These are phyloP conservation scores for Zaprionus camerounensis DNA, from an alignment of 1,140 invertebrate genomes.

Conservation along the genomic window DNA sequence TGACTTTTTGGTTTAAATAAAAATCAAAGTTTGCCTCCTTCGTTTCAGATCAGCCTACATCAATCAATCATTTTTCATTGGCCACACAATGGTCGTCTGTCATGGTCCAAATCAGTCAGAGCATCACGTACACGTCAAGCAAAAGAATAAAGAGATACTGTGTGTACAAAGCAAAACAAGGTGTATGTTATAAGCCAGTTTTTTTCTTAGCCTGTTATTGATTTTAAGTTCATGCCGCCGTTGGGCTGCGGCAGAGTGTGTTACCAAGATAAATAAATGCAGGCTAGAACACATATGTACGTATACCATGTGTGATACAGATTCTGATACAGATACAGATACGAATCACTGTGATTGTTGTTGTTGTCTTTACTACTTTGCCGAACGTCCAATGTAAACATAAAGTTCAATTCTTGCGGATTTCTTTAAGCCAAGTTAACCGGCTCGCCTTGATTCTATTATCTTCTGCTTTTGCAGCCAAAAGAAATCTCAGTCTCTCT, in stretches of 20 bases:
- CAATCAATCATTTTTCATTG: constrained; percentile 67
- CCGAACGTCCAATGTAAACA: constrained; percentile 45
- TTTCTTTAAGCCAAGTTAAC: constrained; percentile 21
- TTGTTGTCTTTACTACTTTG: constrained; percentile 15
- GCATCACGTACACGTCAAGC: constrained; percentile 66
- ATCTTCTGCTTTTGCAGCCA: constrained; percentile 8
- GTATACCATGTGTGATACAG: constrained; percentile 41
- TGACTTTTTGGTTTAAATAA: constrained; percentile 39
- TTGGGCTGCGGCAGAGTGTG: constrained; percentile 27
- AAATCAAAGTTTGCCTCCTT: constrained; percentile 64
- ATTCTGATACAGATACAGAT: constrained; percentile 46
- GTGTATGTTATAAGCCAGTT: constrained; percentile 50
- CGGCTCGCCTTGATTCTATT: constrained; percentile 26
- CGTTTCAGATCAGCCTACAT: constrained; percentile 56
- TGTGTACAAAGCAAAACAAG: constrained; percentile 14
- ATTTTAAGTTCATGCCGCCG: constrained; percentile 56
- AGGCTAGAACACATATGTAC: constrained; percentile 24
- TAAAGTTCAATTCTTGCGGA: constrained; percentile 29
- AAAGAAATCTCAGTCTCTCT: background rate
- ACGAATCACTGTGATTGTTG: constrained; percentile 38
- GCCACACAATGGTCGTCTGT: constrained; percentile 26
- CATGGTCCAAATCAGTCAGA: constrained; percentile 47
- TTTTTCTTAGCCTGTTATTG: constrained; percentile 62
- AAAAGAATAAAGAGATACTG: constrained; percentile 17
- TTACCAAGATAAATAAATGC: constrained; percentile 63